A percentile compares a stretch with the other conserved stretches of the same genome.
phyloP scores from a whole-genome alignment of 2,113 vertebrate species.

The Corydoras sp. region DNA sequence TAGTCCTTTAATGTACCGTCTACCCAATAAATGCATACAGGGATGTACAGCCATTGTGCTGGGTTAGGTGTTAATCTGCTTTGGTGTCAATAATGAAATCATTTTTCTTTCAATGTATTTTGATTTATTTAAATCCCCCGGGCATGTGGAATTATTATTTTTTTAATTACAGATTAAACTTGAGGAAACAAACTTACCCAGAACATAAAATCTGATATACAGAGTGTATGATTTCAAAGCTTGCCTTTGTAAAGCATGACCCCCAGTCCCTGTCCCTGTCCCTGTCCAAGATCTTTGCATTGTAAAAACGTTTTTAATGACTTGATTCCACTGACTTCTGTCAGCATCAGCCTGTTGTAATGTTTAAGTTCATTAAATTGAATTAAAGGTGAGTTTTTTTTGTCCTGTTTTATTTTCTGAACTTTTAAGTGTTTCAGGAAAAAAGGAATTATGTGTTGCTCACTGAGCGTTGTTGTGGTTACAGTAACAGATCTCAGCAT shows the following conservation, averaged over 20 bases:
- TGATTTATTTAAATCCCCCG: neutral
- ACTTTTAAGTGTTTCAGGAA: too few species aligned
- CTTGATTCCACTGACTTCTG: conserved; percentile 9
- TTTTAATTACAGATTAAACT: neutral
- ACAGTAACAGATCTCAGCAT: too few species aligned
- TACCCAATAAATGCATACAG: neutral
- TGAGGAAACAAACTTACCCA: conserved; percentile 13
- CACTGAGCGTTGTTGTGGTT: too few species aligned
- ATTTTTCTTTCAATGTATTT: neutral
- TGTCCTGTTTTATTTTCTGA: neutral
- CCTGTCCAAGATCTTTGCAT: conserved; percentile 6
- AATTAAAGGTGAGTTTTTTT: conserved; percentile 42
- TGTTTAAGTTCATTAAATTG: conserved; percentile 8
- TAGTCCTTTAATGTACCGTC: neutral
- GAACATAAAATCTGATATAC: conserved; percentile 7
- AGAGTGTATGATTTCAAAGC: too few species aligned
- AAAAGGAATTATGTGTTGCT: too few species aligned
- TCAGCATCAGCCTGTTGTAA: conserved; percentile 22
- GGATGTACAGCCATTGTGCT: neutral
- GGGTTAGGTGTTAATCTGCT: too few species aligned
- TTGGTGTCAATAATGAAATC: too few species aligned
- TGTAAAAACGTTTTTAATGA: conserved; percentile 30
- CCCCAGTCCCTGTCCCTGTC: neutral
- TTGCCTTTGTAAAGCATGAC: conserved; percentile 20
- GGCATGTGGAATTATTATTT: conserved; percentile 11